phyloP scores from a whole-genome alignment of 2,888 invertebrate genomes.

The Athetis lepigone region DNA sequence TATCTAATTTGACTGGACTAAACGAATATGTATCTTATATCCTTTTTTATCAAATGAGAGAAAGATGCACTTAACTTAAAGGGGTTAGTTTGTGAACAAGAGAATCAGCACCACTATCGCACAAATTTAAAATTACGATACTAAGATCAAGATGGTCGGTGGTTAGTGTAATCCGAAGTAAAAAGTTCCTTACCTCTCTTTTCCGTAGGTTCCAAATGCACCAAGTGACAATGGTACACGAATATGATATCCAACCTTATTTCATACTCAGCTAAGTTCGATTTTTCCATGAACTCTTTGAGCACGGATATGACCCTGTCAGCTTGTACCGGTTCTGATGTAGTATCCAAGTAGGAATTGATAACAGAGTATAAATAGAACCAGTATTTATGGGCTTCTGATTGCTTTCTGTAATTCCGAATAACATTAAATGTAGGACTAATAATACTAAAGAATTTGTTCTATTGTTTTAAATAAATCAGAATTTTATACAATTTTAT shows the following conservation, averaged over 20 bases:
- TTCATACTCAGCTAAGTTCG: slow-evolving; percentile 95
- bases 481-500: too few species aligned
- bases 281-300: slow-evolving; percentile 95
- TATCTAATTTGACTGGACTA: too few species aligned
- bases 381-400: slow-evolving; percentile 96
- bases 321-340: slow-evolving; percentile 63
- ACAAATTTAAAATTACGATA: too few species aligned
- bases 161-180: too few species aligned
- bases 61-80: too few species aligned
- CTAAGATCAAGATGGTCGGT: too few species aligned
- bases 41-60: too few species aligned
- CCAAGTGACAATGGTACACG: slow-evolving; percentile 95
- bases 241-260: slow-evolving; percentile 94
- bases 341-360: slow-evolving; percentile 89
- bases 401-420: slow-evolving; percentile 89
- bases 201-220: slow-evolving; percentile 88
- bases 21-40: too few species aligned
- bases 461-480: too few species aligned
- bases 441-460: neutral
- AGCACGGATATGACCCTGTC: slow-evolving; percentile 89
- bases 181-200: slow-evolving; percentile 80
- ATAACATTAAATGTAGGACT: neutral
- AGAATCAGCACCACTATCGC: too few species aligned
- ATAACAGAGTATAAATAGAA: slow-evolving; percentile 95
- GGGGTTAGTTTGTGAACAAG: too few species aligned